Conservation (phyloP, 92 coral and sea anemone species). For the Umimayanthus chanpuru region DNA sequence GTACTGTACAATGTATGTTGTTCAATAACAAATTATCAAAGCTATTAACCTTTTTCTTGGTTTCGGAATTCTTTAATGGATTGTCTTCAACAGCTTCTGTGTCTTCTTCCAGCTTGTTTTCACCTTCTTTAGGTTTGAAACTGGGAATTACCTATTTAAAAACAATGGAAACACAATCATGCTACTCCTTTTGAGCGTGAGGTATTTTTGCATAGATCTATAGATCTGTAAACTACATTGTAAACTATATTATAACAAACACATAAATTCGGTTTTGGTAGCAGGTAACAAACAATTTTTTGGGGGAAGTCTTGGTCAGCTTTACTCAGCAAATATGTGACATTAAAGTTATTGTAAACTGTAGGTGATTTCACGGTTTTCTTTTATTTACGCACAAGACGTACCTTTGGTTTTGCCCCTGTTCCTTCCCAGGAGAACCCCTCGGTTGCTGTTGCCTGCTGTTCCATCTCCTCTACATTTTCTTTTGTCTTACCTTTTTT, state of each 20-base stretch:
- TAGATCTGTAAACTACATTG: no score
- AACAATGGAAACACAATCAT: background rate
- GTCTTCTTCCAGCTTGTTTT: background rate
- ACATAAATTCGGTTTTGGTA: no score
- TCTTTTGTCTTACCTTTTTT: background rate
- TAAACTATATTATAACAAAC: no score
- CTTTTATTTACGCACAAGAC: background rate
- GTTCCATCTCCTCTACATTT: background rate
- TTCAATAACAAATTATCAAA: no score
- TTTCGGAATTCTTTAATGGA: background rate
- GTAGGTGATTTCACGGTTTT: no score
- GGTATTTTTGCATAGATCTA: no score
- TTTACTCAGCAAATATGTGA: no score
- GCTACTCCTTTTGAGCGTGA: background rate
- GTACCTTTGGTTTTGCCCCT: conserved; percentile 29
- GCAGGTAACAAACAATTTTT: no score
- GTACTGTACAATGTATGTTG: no score
- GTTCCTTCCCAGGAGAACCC: conserved; percentile 12
- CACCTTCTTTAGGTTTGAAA: background rate
- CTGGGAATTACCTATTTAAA: background rate
- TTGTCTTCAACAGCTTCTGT: background rate
- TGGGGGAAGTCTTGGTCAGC: no score
- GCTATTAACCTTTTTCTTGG: background rate
- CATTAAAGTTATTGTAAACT: no score
- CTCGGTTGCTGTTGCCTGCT: background rate